A percentile compares a stretch with the other conserved stretches of the same genome.
Conservation (phyloP, 2,113 vertebrate species). For the Hemibagrus wyckioides region DNA sequence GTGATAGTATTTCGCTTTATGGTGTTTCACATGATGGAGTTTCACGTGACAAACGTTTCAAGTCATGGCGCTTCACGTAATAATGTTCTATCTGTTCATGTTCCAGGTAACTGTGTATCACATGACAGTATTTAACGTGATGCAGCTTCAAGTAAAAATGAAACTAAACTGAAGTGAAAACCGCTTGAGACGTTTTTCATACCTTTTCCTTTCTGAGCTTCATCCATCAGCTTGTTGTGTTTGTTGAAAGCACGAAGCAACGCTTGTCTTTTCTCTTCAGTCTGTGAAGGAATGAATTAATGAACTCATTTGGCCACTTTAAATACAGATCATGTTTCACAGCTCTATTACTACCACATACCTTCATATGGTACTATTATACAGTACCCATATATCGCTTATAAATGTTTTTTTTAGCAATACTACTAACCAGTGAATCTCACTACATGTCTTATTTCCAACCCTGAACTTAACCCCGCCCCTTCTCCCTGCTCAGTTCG, state of each 20-base stretch:
- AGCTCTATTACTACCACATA: neutral
- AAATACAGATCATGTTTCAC: neutral
- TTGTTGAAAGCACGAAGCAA: constrained; percentile 84
- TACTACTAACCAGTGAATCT: neutral
- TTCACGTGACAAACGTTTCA: too few species aligned
- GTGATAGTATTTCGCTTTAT: too few species aligned
- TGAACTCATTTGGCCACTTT: neutral
- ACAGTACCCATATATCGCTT: neutral
- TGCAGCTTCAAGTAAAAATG: neutral
- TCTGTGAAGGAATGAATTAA: constrained; percentile 64
- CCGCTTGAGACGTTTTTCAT: neutral
- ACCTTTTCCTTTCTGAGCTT: constrained; percentile 90
- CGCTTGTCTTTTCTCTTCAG: constrained; percentile 68
- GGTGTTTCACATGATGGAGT: too few species aligned
- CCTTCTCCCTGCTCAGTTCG: neutral
- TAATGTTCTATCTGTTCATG: too few species aligned
- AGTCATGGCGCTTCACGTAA: too few species aligned
- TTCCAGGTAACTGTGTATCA: too few species aligned
- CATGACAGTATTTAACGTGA: too few species aligned
- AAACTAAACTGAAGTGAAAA: neutral
- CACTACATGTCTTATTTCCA: neutral
- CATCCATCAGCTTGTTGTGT: constrained; percentile 90
- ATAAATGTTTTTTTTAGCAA: neutral
- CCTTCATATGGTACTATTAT: neutral
- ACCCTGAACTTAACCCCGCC: neutral